phyloP scores from a whole-genome alignment of 2,113 vertebrate genomes.

The Crocuta crocuta region DNA sequence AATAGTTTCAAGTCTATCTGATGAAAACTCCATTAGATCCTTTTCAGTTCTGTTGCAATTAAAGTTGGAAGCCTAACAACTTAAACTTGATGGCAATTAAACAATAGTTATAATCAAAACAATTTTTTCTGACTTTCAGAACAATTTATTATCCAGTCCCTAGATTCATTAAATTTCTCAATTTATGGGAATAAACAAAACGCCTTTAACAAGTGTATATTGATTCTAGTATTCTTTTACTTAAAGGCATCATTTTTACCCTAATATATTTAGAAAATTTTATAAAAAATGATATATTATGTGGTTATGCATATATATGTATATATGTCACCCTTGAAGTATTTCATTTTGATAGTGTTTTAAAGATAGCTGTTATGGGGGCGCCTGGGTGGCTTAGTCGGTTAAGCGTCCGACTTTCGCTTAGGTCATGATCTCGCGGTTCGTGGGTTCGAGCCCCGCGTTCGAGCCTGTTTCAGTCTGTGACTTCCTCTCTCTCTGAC shows the following conservation, averaged over 20 bases:
- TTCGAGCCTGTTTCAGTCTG: too few relatives aligned
- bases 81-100: neutral
- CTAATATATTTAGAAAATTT: neutral
- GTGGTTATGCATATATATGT: neutral
- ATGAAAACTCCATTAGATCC: neutral
- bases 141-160: neutral
- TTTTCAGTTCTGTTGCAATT: neutral
- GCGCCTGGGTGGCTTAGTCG: too few relatives aligned
- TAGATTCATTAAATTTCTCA: neutral
- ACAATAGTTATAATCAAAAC: neutral
- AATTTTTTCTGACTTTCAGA: neutral
- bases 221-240: neutral
- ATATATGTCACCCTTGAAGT: neutral
- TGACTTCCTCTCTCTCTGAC: too few relatives aligned
- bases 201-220: neutral
- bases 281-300: neutral
- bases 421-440: too few relatives aligned
- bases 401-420: too few relatives aligned
- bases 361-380: neutral
- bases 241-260: neutral
- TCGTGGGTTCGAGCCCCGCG: too few relatives aligned
- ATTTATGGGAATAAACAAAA: neutral
- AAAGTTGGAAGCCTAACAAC: too few relatives aligned
- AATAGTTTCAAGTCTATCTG: neutral
- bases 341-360: neutral